Evolutionary conservation across 2,888 invertebrate genomes (phyloP).

Genomic region (Cephus pygmeus): DNA sequence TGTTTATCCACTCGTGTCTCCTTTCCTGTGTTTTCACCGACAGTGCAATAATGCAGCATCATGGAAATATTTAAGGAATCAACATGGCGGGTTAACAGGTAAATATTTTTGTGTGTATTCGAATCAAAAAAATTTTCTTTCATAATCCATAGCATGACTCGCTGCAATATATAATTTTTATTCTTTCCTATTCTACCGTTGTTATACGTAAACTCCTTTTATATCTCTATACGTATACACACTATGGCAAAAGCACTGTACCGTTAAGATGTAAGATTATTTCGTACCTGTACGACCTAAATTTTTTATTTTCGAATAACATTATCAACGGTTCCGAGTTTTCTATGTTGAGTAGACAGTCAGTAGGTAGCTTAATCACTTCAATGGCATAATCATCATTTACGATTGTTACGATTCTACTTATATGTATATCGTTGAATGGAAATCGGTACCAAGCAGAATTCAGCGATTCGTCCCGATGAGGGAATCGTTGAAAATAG

Average conservation of each 20-base stretch:
- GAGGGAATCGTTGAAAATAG: slow-evolving; percentile 45
- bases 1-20: neutral
- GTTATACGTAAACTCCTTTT: neutral
- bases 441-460: neutral
- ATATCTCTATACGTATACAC: neutral
- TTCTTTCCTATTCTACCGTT: neutral
- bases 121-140: neutral
- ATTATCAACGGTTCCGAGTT: neutral
- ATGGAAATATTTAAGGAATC: neutral
- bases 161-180: neutral
- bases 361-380: neutral
- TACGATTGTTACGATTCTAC: neutral
- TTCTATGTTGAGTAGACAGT: neutral
- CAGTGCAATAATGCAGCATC: neutral
- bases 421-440: neutral
- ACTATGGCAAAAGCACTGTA: neutral
- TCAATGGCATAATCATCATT: neutral
- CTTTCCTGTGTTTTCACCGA: neutral
- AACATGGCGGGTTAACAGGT: neutral
- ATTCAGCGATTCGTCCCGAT: neutral
- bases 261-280: neutral
- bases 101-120: neutral
- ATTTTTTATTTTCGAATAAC: neutral
- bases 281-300: neutral
- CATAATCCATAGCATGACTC: neutral